Percentiles rank a stretch among this genome's conserved stretches.
These are phyloP conservation scores for Eristalinus sepulchralis DNA, from an alignment of 2,888 invertebrate species.

Conservation along the genomic window DNA sequence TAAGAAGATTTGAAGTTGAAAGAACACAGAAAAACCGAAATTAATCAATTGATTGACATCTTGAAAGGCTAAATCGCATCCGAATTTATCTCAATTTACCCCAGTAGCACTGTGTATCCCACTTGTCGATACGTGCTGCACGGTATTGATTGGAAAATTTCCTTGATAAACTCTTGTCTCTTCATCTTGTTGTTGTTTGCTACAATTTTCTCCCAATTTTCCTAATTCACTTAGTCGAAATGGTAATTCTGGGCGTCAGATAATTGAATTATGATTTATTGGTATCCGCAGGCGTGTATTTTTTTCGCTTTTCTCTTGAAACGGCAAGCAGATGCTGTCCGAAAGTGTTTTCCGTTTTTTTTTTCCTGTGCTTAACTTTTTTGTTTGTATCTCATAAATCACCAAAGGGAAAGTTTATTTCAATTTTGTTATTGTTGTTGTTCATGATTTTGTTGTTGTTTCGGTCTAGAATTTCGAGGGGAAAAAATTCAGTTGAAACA, in stretches of 20 bases:
- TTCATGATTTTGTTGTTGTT: neutral
- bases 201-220: neutral
- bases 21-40: neutral
- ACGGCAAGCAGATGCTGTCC: slow-evolving; percentile 33
- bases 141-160: neutral
- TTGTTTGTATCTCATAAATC: slow-evolving; percentile 39
- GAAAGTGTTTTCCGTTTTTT: neutral
- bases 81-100: neutral
- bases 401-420: slow-evolving; percentile 36
- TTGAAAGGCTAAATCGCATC: neutral
- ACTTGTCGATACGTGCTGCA: neutral
- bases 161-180: neutral
- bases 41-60: neutral
- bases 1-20: too few species aligned
- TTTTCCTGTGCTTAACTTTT: neutral
- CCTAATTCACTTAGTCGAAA: slow-evolving; percentile 3
- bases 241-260: slow-evolving; percentile 28
- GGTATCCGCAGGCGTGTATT: slow-evolving; percentile 4
- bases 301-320: neutral
- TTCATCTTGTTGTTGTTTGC: neutral
- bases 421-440: neutral
- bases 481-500: slow-evolving; percentile 21
- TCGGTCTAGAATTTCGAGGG: slow-evolving; percentile 23
- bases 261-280: slow-evolving; percentile 53
- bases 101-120: neutral